Conservation (phyloP, 2,888 invertebrate species). For the Erebia ligea region DNA sequence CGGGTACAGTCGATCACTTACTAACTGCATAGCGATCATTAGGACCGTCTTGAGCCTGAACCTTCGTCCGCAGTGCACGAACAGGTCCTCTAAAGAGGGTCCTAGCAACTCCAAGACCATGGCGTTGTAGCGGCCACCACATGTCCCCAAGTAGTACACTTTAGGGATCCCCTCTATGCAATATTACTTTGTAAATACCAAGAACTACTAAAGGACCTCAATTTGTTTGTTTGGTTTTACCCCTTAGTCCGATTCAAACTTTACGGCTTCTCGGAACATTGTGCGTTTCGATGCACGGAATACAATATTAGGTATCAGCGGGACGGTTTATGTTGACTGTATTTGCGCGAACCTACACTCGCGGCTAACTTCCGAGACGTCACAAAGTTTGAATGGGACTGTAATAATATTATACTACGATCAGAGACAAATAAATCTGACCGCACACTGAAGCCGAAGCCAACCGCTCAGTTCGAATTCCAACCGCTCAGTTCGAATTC, state of each 20-base stretch:
- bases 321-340: too few species aligned
- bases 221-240: neutral
- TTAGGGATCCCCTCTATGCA: constrained; percentile 98
- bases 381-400: neutral
- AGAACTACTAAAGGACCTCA: neutral
- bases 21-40: constrained; percentile 98
- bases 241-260: too few species aligned
- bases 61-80: constrained; percentile 99
- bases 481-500: neutral
- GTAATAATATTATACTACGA: neutral
- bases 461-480: neutral
- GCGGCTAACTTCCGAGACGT: too few species aligned
- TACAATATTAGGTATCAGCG: too few species aligned
- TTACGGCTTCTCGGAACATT: too few species aligned
- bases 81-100: constrained; percentile 99
- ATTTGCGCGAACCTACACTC: too few species aligned
- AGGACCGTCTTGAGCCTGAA: constrained; percentile 99
- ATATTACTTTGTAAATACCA: constrained; percentile 47
- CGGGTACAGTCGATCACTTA: constrained; percentile 78
- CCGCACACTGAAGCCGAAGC: neutral
- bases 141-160: constrained; percentile 99
- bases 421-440: neutral
- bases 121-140: constrained; percentile 99
- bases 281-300: too few species aligned
- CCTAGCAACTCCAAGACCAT: constrained; percentile 99